Conservation (phyloP, 2,888 invertebrate species). For the Agonopterix arenella region DNA sequence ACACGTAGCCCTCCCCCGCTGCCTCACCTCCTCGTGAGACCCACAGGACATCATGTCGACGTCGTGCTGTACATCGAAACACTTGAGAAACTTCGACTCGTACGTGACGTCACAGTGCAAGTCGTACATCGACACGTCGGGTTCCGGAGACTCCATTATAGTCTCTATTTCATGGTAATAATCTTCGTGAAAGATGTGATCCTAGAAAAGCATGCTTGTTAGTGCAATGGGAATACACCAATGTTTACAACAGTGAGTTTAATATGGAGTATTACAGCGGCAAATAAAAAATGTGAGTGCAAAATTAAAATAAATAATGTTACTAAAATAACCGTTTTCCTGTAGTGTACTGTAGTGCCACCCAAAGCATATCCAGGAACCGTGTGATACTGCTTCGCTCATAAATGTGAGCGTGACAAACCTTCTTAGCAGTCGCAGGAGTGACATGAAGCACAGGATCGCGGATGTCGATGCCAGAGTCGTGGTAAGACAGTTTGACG, state of each 20-base stretch:
- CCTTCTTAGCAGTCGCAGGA: conserved; percentile 81
- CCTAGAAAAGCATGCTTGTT: conserved; percentile 24
- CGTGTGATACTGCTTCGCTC: too few relatives aligned
- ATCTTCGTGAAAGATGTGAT: conserved; percentile 29
- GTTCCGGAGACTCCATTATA: conserved; percentile 53
- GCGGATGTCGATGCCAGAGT: conserved; percentile 92
- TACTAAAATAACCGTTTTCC: too few relatives aligned
- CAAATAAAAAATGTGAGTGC: too few relatives aligned
- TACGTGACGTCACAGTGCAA: conserved; percentile 42
- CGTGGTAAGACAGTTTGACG: conserved; percentile 90
- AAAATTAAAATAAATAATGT: too few relatives aligned
- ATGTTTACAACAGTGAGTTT: too few relatives aligned
- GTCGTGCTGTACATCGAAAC: conserved; percentile 35
- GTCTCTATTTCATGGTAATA: conserved; percentile 60
- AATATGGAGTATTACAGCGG: too few relatives aligned
- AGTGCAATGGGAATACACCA: too few relatives aligned
- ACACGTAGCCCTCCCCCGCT: not conserved
- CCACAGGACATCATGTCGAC: conserved; percentile 29
- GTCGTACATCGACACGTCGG: conserved; percentile 31
- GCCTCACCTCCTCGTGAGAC: conserved; percentile 37
- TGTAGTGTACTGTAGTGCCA: too few relatives aligned
- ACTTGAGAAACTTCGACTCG: conserved; percentile 41
- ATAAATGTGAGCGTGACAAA: conserved; percentile 22
- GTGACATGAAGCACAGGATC: conserved; percentile 83
- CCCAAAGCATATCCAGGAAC: too few relatives aligned